phyloP scores from a whole-genome alignment of 2,888 invertebrate genomes.

The Lamproptera curius region DNA sequence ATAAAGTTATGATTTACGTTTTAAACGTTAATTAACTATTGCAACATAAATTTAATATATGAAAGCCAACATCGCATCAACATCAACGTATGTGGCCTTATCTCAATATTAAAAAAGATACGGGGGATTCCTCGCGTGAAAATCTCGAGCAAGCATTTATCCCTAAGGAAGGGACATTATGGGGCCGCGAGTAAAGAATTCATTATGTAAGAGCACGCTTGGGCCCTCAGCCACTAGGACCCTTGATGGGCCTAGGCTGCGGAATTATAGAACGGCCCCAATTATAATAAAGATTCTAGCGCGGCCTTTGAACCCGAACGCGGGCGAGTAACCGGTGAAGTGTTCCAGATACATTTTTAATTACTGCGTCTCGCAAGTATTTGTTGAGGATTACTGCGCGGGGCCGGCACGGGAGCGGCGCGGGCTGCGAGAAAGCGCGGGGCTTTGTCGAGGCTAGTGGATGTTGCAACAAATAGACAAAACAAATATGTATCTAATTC shows the following conservation, averaged over 20 bases:
- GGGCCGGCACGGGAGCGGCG: not conserved
- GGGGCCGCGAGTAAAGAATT: constrained; percentile 5
- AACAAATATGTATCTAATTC: too few species aligned
- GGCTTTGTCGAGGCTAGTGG: too few species aligned
- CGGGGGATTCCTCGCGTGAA: not conserved
- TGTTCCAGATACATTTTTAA: constrained; percentile 10
- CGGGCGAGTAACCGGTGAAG: not conserved
- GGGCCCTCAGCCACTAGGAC: constrained; percentile 10
- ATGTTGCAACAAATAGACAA: too few species aligned
- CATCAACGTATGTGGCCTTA: too few species aligned
- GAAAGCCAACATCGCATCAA: too few species aligned
- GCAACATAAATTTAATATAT: too few species aligned
- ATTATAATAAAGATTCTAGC: constrained; percentile 16
- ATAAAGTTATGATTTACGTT: too few species aligned
- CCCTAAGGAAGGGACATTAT: constrained; percentile 6
- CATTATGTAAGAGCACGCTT: constrained; percentile 16
- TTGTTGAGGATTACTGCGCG: constrained; percentile 11
- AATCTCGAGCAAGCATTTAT: not conserved
- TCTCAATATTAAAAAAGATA: too few species aligned
- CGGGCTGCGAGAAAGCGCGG: too few species aligned
- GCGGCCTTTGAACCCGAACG: constrained; percentile 8
- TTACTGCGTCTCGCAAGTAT: constrained; percentile 3
- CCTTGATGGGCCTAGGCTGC: constrained; percentile 12
- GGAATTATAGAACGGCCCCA: constrained; percentile 7
- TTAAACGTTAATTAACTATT: too few species aligned